Conservation (phyloP, 2,797 vertebrate genomes). For the Paguma larvata region DNA sequence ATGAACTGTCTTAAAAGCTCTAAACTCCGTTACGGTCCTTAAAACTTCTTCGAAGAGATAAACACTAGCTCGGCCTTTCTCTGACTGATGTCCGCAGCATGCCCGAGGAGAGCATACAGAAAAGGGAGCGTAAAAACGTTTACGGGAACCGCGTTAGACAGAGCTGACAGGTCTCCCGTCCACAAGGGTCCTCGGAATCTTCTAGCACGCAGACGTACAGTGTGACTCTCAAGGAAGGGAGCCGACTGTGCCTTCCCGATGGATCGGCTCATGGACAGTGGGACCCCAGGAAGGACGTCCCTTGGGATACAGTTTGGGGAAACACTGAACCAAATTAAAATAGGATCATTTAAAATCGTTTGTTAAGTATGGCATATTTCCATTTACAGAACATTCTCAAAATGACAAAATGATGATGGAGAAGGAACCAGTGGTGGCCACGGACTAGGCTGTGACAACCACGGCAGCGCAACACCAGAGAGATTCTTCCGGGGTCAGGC, state of each 20-base stretch:
- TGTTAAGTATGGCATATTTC: background rate
- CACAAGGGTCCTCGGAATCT: background rate
- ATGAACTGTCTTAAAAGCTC: background rate
- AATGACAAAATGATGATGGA: background rate
- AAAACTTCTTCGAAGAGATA: background rate
- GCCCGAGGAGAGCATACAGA: fast-evolving
- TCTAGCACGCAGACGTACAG: fast-evolving
- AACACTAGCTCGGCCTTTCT: background rate
- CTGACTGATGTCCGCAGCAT: background rate
- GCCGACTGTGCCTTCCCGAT: fast-evolving
- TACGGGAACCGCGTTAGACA: background rate
- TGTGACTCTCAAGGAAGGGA: background rate
- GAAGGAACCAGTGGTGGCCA: background rate
- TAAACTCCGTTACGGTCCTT: background rate
- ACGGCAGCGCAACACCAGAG: background rate
- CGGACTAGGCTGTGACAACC: background rate
- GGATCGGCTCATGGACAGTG: background rate
- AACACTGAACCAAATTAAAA: background rate
- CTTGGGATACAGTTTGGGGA: background rate
- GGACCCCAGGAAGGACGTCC: background rate
- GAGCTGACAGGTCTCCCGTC: background rate
- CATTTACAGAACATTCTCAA: background rate
- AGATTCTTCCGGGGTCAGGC: background rate
- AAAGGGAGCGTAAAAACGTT: background rate
- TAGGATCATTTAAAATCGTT: background rate